Base-by-base conservation (phyloP, 2,888 invertebrate genomes). In the Biston stratarius region DNA sequence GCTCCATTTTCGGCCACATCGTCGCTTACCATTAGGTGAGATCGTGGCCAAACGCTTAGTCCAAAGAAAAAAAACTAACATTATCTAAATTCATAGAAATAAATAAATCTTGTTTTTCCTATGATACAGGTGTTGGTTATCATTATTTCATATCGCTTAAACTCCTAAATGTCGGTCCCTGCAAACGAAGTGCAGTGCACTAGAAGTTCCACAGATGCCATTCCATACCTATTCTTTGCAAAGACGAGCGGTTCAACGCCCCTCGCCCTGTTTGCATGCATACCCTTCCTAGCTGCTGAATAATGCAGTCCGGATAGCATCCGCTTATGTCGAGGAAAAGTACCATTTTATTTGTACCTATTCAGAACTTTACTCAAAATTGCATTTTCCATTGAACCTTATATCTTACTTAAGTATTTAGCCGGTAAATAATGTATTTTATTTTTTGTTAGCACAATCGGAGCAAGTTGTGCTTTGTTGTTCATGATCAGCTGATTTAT, bases 261-360 rank as follows among this genome's bases (percentile, higher is more conserved):
- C 85, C 74, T 12, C 78, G 62, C 34, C 64, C 58, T 61, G 73
- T 82, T 78, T 81, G 84, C 79, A 83, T 83, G 84, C 83, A 82
- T 72, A 78, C 82, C 82, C 86, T 86, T 86, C 86, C 86, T 79
- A 82, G 75, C 78, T 68, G 56, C 77, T 90, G 88, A 88, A 90
- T 90, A 84, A 90, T 90, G 87, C 87, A 90, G 74, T 73, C 74
- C 79, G 74, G 72, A 72, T 62, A 36, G 38, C 69, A 73, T 74
- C 74, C 74, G 72, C 66, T 68, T 67, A 56, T 60, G 14, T 34
- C 14, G 55, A 51, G 58, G 55, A 57, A 63, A 62, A 61, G 47
- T 62, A 8, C 51, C 14, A 60, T 51, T 68, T 57, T 63, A 57
- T 64, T 60, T 68, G 6, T 68, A 64, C 51, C 24, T 42, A 15